phyloP scores from a whole-genome alignment of 2,888 invertebrate species.

The Antitype chi region DNA sequence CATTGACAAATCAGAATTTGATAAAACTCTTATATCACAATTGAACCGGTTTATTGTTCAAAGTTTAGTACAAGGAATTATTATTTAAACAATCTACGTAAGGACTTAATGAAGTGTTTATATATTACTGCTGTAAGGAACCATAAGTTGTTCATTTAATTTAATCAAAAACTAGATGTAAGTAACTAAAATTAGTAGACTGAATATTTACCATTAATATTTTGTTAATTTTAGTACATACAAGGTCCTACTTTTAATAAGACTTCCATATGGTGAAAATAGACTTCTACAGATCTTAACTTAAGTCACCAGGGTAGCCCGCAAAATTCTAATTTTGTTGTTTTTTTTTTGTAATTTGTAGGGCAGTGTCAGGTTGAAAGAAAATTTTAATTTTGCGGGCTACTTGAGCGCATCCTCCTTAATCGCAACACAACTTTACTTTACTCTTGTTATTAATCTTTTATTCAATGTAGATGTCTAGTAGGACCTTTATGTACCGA shows the following conservation, averaged over 20 bases:
- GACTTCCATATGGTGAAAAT: neutral
- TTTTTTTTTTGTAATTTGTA: too few relatives aligned
- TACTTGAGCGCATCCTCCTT: too few relatives aligned
- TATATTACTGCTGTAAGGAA: slow-evolving; percentile 42
- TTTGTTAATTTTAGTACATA: slow-evolving; percentile 16
- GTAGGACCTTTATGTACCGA: slow-evolving; percentile 14
- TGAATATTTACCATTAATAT: slow-evolving; percentile 55
- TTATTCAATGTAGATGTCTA: slow-evolving; percentile 1
- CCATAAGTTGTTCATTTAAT: slow-evolving; percentile 60
- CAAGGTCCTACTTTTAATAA: slow-evolving; percentile 22
- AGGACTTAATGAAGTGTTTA: slow-evolving; percentile 24
- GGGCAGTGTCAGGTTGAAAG: too few relatives aligned
- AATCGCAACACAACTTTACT: neutral
- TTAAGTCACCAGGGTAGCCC: too few relatives aligned
- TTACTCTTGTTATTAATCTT: neutral
- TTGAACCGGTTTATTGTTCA: slow-evolving; percentile 48
- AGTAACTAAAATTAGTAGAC: slow-evolving; percentile 62
- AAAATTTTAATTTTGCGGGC: too few relatives aligned
- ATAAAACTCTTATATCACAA: slow-evolving; percentile 23
- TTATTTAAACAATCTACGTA: slow-evolving; percentile 34
- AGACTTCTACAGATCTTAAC: neutral
- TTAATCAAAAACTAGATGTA: slow-evolving; percentile 53
- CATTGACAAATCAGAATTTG: slow-evolving; percentile 17
- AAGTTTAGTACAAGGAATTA: slow-evolving; percentile 62
- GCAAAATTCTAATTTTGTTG: too few relatives aligned